Base-by-base conservation (phyloP, 2,797 vertebrate species). In the Hippoglossus hippoglossus region DNA sequence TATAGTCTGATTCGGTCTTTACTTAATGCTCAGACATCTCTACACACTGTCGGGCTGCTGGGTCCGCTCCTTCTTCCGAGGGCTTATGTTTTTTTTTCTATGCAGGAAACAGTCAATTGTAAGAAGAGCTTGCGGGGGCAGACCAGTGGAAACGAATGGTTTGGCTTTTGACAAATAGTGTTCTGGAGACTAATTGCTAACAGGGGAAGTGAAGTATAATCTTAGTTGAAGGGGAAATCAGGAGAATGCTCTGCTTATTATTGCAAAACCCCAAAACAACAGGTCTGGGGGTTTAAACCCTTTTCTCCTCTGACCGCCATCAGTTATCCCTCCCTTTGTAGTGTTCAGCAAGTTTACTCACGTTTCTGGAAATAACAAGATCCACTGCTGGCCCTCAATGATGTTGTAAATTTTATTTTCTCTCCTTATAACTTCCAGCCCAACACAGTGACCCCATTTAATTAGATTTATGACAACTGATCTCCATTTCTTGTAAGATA, bases 161-260 rank as follows among this genome's bases (percentile, higher is more conserved):
- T 87, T 81, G 83, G 75, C 76, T 88, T 89, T 91, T 93, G 92
- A 94, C 88, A 88, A 93, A 94, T 92, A 73, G 86, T 75, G 56
- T 93, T 86, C 76, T 86, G 75, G 63, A 86, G 82, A 86, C 88
- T 93, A 94, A 94, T 94, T 94, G 88, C 89, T 79, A 81, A 83
- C 85, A 90, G 86, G 79, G 90, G 88, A 94, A 91, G 88, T 77
- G 72, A 87, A 92, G 87, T 87, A 83, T 79, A 85, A 83, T 77
- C 75, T 47, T 75, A 75, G 80, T 87, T 85, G 70, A 84, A 75
- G 62, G 73, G 74, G 71, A 81, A 87, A 86, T 79, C 64, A 88
- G 82, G 73, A 77, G 77, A 75, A 73, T 39, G 77, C 78, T 77
- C 50, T 67, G 76, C 73, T 88, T 88, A 79, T 86, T 88, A 82